phyloP scores from a whole-genome alignment of 2,888 invertebrate genomes.

The Phaedon cochleariae region DNA sequence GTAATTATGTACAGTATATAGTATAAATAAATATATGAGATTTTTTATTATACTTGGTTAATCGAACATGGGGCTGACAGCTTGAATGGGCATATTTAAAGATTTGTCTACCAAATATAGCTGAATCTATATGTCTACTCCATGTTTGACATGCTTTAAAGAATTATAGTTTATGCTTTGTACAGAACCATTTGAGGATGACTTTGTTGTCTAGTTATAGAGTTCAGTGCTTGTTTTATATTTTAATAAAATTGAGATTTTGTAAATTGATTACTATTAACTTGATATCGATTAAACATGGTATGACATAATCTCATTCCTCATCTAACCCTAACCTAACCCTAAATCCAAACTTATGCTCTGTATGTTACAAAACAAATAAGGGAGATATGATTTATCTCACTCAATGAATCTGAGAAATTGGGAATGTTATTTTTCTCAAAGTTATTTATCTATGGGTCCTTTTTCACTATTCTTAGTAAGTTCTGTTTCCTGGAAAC shows the following conservation, averaged over 20 bases:
- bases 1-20: not conserved
- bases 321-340: no score
- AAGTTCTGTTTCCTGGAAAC: no score
- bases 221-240: conserved; percentile 30
- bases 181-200: conserved; percentile 1
- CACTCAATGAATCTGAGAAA: no score
- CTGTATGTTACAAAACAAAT: not conserved
- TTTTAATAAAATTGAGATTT: conserved; percentile 30
- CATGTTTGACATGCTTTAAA: not conserved
- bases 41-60: not conserved
- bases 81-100: no score
- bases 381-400: no score
- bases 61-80: not conserved
- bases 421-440: no score
- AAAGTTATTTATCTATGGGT: no score
- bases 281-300: not conserved
- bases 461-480: no score
- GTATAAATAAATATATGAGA: not conserved
- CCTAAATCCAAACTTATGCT: not conserved
- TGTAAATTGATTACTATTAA: conserved; percentile 25
- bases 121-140: not conserved
- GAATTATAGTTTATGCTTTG: conserved; percentile 15
- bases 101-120: no score
- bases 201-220: conserved; percentile 28
- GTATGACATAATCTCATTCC: not conserved